Base-by-base conservation (phyloP, 2,797 vertebrate genomes). In the Anisognathus igniventris region DNA sequence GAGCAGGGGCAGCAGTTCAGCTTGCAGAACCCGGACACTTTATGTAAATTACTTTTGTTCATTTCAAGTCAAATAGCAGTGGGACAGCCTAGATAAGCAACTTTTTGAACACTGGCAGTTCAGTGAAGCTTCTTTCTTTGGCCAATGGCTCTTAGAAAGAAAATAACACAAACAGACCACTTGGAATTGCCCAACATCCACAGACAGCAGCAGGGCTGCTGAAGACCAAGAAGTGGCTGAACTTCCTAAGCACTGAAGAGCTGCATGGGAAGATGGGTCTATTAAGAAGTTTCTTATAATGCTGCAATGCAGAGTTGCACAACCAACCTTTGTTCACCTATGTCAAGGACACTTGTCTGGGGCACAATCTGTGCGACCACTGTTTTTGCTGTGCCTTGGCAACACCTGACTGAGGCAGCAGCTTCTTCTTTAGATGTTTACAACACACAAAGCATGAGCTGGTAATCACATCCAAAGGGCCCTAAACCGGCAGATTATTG, bases 101-200 rank as follows among this genome's bases (percentile, higher is more conserved):
- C n/a, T 82, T 87, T 77, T 71, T 87, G 57, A 74, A 74, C 42
- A 25, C 30, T 75, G 4, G 3, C 18, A 6, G 23, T 88, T 74
- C 28, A 21, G 61, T 83, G 58, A 65, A 50, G 35, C 74, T 94
- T 94, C 62, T 68, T 75, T 51, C 51, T 85, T 81, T 92, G 81
- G 86, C 79, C 65, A 12, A 23, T 83, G 72, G 79, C 85, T 70
- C 62, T 75, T 83, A 58, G 54, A 67, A 90, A 62, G 35, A 89
- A 82, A 93, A 82, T 18, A 72, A 64, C n/a, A 48, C 17, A 75
- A 75, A 48, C 33, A 89, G 25, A 61, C 65, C 2, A 0, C 58
- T 53, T 82, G 47, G 44, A 88, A 48, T 93, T 92, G 24, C 72
- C 31, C 61, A 92, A 35, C 44, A 37, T 50, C 68, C 37, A 23